Conservation (phyloP, 1,140 invertebrate genomes). For the Neodiprion lecontei region DNA sequence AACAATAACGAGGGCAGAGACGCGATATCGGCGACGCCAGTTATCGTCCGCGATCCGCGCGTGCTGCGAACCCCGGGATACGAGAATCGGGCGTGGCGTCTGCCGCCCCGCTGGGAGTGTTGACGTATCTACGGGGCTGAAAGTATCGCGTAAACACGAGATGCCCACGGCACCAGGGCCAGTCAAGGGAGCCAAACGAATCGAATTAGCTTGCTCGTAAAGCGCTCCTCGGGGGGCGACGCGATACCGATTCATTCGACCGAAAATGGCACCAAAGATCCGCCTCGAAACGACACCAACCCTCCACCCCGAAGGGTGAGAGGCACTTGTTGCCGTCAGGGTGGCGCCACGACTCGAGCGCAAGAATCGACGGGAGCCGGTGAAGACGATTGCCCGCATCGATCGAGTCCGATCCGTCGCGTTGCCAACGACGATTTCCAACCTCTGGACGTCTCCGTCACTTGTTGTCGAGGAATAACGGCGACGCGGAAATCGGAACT, state of each 20-base stretch:
- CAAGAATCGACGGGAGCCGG: too few species aligned
- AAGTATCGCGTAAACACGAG: not conserved
- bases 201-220: slow-evolving; percentile 33
- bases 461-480: too few species aligned
- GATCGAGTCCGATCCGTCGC: too few species aligned
- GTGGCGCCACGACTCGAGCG: too few species aligned
- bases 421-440: too few species aligned
- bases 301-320: not conserved
- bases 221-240: not conserved
- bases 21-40: too few species aligned
- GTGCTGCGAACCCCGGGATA: not conserved
- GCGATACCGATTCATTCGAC: not conserved
- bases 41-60: too few species aligned
- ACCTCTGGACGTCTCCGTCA: too few species aligned
- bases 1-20: too few species aligned
- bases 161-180: not conserved
- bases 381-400: too few species aligned
- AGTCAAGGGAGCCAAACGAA: slow-evolving; percentile 31
- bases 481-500: too few species aligned
- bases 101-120: slow-evolving; percentile 42
- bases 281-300: not conserved
- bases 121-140: slow-evolving; percentile 37
- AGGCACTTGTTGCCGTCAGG: not conserved
- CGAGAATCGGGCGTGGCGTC: slow-evolving; percentile 10
- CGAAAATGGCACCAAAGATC: not conserved